Percentiles rank a stretch among this genome's conserved stretches.
Conservation (phyloP, 2,888 invertebrate species). For the Zonitis immaculata region DNA sequence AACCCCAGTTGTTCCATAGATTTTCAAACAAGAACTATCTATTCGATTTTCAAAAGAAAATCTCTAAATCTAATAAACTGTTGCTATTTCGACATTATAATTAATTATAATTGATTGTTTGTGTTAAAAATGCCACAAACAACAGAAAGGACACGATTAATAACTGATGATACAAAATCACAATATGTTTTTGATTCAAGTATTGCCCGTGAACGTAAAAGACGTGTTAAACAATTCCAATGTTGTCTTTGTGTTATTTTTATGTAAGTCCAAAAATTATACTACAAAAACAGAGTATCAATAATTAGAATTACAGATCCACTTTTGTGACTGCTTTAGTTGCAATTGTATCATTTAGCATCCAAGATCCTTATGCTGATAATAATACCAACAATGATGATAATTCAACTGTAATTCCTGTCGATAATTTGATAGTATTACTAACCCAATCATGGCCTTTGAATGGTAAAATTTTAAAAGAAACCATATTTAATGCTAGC, state of each 20-base stretch:
- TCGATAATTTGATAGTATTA: conserved; percentile 22
- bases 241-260: conserved; percentile 66
- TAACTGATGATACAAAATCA: conserved; percentile 45
- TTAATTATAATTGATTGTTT: too few relatives aligned
- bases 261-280: conserved; percentile 56
- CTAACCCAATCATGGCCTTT: conserved; percentile 28
- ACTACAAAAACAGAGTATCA: too few relatives aligned
- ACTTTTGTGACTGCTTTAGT: background rate
- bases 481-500: conserved; percentile 13
- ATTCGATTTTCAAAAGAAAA: background rate
- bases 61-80: too few relatives aligned
- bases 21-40: background rate
- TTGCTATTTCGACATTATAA: too few relatives aligned
- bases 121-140: conserved; percentile 37
- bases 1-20: conserved; percentile 3
- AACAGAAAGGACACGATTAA: conserved; percentile 53
- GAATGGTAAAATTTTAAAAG: conserved; percentile 17
- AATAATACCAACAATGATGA: background rate
- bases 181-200: conserved; percentile 54
- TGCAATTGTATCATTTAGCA: background rate
- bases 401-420: conserved; percentile 15
- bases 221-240: conserved; percentile 58
- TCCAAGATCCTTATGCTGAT: background rate
- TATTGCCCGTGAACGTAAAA: conserved; percentile 51
- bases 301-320: background rate